phyloP scores from a whole-genome alignment of 2,888 invertebrate species.

The Dermolepida albohirtum region DNA sequence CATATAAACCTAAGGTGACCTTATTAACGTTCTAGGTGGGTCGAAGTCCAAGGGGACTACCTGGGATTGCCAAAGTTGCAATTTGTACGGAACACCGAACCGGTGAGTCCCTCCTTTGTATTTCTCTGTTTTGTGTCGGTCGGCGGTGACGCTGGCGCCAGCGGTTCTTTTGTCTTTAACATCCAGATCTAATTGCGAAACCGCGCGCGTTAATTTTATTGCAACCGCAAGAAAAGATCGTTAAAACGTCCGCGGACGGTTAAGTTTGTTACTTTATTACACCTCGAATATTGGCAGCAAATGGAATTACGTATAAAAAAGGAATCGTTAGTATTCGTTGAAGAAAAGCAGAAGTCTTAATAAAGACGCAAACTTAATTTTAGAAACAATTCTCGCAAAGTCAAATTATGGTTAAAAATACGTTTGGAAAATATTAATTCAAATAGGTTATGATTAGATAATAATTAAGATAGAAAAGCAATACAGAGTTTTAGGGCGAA shows the following conservation, averaged over 20 bases:
- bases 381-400: too few relatives aligned
- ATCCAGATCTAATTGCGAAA: constrained; percentile 32
- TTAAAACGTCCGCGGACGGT: constrained; percentile 7
- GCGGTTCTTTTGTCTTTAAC: constrained; percentile 40
- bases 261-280: too few relatives aligned
- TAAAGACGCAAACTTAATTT: too few relatives aligned
- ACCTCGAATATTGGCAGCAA: too few relatives aligned
- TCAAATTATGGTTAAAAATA: too few relatives aligned
- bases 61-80: constrained; percentile 32
- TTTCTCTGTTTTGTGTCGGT: constrained; percentile 30
- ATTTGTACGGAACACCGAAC: constrained; percentile 23
- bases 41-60: constrained; percentile 6
- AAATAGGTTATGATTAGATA: too few relatives aligned
- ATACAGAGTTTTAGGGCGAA: too few relatives aligned
- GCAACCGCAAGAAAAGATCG: constrained; percentile 15
- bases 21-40: constrained; percentile 26
- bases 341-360: too few relatives aligned
- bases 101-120: constrained; percentile 20
- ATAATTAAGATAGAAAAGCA: too few relatives aligned
- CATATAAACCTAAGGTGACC: constrained; percentile 17
- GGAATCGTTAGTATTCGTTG: too few relatives aligned
- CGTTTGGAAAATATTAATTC: too few relatives aligned
- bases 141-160: constrained; percentile 37
- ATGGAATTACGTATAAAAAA: too few relatives aligned
- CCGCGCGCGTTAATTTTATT: constrained; percentile 33